Evolutionary conservation across 2,888 invertebrate species (phyloP).

Genomic region (Crocallis elinguaria): DNA sequence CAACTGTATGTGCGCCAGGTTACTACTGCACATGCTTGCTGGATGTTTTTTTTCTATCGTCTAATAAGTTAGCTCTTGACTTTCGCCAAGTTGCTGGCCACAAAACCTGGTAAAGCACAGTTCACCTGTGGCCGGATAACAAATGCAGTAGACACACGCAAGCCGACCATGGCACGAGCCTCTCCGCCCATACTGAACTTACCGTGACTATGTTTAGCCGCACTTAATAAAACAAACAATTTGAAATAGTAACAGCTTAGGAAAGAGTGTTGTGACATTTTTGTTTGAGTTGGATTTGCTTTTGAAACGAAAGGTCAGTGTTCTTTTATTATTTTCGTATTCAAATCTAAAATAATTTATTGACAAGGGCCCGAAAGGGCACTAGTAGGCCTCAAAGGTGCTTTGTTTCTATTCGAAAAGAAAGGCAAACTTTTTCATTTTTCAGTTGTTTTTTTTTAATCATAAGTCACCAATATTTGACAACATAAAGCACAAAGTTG

Average conservation of each 20-base stretch:
- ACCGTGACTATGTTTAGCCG: constrained; percentile 4
- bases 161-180: constrained; percentile 11
- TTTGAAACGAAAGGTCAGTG: constrained; percentile 14
- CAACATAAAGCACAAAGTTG: too few relatives aligned
- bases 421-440: too few relatives aligned
- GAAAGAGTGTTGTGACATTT: constrained; percentile 4
- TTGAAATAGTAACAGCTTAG: neutral
- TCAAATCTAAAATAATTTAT: neutral
- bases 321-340: neutral
- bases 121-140: constrained; percentile 14
- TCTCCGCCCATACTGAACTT: constrained; percentile 9
- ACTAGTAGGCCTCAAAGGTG: too few relatives aligned
- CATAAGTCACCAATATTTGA: too few relatives aligned
- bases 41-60: too few relatives aligned
- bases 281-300: constrained; percentile 5
- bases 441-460: too few relatives aligned
- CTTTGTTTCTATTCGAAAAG: too few relatives aligned
- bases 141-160: constrained; percentile 22
- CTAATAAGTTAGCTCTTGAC: too few relatives aligned
- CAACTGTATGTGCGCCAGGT: too few relatives aligned
- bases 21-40: too few relatives aligned
- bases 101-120: constrained; percentile 28
- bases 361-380: neutral
- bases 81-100: constrained; percentile 10
- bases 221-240: constrained; percentile 14